Conservation (phyloP, 2,113 vertebrate genomes). For the Tychaedon coryphoeus region DNA sequence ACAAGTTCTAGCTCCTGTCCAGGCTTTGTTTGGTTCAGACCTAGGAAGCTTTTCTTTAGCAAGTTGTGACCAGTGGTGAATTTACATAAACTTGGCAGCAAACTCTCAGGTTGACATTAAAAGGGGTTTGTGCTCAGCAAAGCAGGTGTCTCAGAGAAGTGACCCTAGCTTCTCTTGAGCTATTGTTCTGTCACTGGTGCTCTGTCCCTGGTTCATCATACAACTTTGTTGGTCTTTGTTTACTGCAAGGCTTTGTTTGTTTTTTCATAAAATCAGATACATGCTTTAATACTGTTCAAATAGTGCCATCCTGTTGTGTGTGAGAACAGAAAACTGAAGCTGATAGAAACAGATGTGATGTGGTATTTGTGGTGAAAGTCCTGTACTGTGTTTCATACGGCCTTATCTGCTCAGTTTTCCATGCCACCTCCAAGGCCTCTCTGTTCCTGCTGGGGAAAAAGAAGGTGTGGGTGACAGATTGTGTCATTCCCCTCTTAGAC, state of each 20-base stretch:
- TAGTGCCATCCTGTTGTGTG: neutral
- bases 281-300: neutral
- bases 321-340: neutral
- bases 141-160: neutral
- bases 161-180: neutral
- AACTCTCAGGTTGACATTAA: fast-evolving
- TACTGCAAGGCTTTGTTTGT: neutral
- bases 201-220: neutral
- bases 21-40: neutral
- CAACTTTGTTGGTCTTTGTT: neutral
- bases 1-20: neutral
- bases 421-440: neutral
- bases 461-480: neutral
- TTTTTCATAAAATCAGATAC: neutral
- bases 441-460: neutral
- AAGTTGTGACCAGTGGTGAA: neutral
- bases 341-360: neutral
- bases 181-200: neutral
- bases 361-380: neutral
- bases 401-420: neutral
- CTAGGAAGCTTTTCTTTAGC: neutral
- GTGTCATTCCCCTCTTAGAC: neutral
- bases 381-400: neutral
- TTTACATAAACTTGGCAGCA: neutral
- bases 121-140: neutral